A percentile compares a stretch with the other conserved stretches of the same genome.
These are phyloP conservation scores for Gorilla gorilla DNA, from an alignment of 2,113 vertebrate species.

Conservation along the genomic window DNA sequence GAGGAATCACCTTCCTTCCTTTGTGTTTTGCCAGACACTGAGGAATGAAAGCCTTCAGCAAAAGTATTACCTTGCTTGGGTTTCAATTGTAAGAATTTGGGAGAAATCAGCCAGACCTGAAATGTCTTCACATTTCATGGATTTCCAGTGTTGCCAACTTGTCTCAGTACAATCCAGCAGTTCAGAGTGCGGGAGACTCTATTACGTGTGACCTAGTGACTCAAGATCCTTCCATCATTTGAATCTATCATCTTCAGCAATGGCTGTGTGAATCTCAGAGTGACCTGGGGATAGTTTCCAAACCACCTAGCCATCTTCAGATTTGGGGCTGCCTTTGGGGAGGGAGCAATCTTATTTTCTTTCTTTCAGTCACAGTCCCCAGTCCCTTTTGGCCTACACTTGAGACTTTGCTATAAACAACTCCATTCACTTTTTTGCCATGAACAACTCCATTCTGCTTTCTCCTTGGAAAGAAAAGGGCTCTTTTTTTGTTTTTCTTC, in stretches of 20 bases:
- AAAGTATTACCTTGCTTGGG: not conserved
- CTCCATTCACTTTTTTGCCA: not conserved
- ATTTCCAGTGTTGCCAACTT: not conserved
- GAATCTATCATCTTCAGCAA: not conserved
- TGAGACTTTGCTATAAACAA: not conserved
- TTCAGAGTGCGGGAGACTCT: not conserved
- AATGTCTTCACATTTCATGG: not conserved
- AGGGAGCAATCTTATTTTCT: not conserved
- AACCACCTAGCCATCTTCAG: not conserved
- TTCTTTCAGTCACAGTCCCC: not conserved
- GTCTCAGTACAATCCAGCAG: not conserved
- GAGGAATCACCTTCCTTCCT: not conserved
- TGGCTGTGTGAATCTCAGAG: not conserved
- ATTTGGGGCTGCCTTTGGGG: not conserved
- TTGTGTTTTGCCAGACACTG: not conserved
- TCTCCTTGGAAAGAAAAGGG: not conserved
- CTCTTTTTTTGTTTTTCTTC: too few relatives aligned
- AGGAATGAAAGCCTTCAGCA: not conserved
- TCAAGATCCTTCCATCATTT: not conserved
- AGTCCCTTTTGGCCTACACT: not conserved
- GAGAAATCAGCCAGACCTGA: not conserved
- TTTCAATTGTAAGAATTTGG: not conserved
- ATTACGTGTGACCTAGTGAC: not conserved
- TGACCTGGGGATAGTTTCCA: not conserved
- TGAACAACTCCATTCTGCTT: not conserved